A percentile compares a stretch with the other conserved stretches of the same genome.
These are phyloP conservation scores for Drosophila watanabei DNA, from an alignment of 1,140 invertebrate genomes.

Conservation along the genomic window DNA sequence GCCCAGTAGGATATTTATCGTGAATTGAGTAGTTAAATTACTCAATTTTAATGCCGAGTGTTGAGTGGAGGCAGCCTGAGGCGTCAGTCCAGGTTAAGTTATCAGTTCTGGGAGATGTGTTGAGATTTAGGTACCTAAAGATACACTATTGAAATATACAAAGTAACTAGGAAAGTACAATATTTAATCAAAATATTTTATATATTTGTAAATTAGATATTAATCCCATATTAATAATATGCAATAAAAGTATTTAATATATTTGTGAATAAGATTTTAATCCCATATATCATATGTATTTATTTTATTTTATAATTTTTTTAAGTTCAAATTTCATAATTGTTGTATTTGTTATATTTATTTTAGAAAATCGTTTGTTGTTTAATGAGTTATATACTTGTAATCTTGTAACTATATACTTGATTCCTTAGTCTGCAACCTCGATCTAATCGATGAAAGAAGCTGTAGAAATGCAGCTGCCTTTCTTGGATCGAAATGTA, in stretches of 20 bases:
- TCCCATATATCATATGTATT: no score
- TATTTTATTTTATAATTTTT: no score
- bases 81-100: slow-evolving; percentile 34
- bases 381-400: no score
- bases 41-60: slow-evolving; percentile 69
- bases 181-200: not conserved
- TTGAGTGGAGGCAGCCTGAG: slow-evolving; percentile 17
- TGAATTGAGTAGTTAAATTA: slow-evolving; percentile 84
- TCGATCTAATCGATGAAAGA: slow-evolving; percentile 46
- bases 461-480: slow-evolving; percentile 51
- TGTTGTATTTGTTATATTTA: no score
- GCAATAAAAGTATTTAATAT: no score
- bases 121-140: slow-evolving; percentile 51
- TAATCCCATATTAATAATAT: no score
- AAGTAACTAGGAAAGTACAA: not conserved
- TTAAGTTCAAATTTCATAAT: no score
- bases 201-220: no score
- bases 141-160: slow-evolving; percentile 54
- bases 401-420: no score
- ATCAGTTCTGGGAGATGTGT: slow-evolving; percentile 47
- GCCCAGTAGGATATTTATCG: slow-evolving; percentile 77
- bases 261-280: no score
- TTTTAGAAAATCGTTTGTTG: no score
- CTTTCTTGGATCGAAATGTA: not conserved
- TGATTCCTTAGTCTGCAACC: not conserved